Evolutionary conservation across 2,113 vertebrate genomes (phyloP).

Genomic region (Crotophaga sulcirostris): DNA sequence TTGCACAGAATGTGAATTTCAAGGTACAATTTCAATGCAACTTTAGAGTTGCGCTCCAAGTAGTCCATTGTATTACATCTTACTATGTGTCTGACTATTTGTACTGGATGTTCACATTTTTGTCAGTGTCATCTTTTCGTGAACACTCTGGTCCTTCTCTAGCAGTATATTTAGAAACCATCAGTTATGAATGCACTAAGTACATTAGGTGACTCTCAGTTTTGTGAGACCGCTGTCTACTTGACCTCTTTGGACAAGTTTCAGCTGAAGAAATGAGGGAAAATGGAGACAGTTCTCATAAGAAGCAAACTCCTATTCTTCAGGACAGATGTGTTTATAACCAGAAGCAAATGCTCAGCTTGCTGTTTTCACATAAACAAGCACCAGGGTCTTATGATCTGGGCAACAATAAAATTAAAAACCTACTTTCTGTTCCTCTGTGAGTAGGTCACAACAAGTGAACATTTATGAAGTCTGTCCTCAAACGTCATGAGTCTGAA

Average conservation of each 20-base stretch:
- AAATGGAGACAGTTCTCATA: not conserved
- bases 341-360: not conserved
- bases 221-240: not conserved
- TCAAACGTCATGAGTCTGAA: not conserved
- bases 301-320: constrained; percentile 1
- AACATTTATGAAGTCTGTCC: not conserved
- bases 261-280: not conserved
- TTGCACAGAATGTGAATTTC: not conserved
- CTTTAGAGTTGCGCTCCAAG: not conserved
- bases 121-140: not conserved
- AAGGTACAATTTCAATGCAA: not conserved
- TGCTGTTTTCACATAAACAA: not conserved
- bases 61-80: not conserved
- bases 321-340: not conserved
- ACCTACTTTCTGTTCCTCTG: not conserved
- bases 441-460: not conserved
- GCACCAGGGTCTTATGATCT: not conserved
- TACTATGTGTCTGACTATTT: not conserved
- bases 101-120: constrained; percentile 11
- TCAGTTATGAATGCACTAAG: not conserved
- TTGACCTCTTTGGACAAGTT: constrained; percentile 24
- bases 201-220: constrained; percentile 7
- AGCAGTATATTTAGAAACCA: constrained; percentile 14
- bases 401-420: not conserved
- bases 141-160: not conserved